Percentiles rank a stretch among this genome's conserved stretches.
phyloP scores from a whole-genome alignment of 2,888 invertebrate genomes.

The Leptopterna dolabrata region DNA sequence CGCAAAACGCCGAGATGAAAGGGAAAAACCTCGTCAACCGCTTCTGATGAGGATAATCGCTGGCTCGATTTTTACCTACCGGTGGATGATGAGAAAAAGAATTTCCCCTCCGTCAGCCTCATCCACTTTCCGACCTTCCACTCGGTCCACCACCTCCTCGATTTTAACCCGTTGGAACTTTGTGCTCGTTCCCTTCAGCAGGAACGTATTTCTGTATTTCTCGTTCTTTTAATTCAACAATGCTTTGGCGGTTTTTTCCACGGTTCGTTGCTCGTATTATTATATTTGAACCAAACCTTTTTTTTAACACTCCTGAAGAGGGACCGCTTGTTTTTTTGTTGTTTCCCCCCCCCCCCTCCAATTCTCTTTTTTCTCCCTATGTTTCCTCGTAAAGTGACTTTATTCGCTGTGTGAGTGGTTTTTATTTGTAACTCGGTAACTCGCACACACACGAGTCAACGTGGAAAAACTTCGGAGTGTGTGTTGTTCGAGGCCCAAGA shows the following conservation, averaged over 20 bases:
- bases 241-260: not conserved
- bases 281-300: not conserved
- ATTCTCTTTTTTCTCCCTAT: not conserved
- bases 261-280: not conserved
- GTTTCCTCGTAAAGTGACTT: not conserved
- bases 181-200: not conserved
- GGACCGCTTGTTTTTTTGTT: not conserved
- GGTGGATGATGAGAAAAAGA: too few relatives aligned
- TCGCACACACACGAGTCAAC: not conserved
- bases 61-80: too few relatives aligned
- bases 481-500: not conserved
- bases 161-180: too few relatives aligned
- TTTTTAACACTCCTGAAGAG: not conserved
- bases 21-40: too few relatives aligned
- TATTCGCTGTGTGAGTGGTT: not conserved
- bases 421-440: not conserved
- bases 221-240: not conserved
- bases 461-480: not conserved
- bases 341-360: not conserved
- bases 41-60: too few relatives aligned
- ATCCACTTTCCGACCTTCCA: too few relatives aligned
- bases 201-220: too few relatives aligned
- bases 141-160: too few relatives aligned
- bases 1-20: too few relatives aligned
- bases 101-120: too few relatives aligned